Conservation (phyloP, 2,888 invertebrate genomes). For the Coelopa pilipes region DNA sequence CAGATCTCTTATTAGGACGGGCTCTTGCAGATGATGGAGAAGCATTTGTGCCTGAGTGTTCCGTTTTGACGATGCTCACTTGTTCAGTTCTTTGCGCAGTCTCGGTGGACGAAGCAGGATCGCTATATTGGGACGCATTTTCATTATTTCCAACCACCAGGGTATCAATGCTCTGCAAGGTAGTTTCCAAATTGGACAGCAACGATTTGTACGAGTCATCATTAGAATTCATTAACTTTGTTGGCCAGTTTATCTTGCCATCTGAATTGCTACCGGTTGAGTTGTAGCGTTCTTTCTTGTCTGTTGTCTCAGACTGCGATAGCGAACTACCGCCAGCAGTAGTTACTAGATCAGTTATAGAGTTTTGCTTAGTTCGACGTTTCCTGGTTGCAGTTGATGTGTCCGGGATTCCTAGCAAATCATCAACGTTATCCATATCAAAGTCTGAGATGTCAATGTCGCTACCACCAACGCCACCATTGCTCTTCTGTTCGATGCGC, state of each 20-base stretch:
- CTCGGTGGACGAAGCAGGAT: constrained; percentile 37
- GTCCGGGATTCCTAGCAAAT: constrained; percentile 60
- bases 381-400: constrained; percentile 31
- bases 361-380: constrained; percentile 19
- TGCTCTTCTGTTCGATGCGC: constrained; percentile 56
- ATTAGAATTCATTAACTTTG: constrained; percentile 57
- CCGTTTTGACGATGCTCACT: constrained; percentile 38
- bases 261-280: constrained; percentile 54
- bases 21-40: constrained; percentile 39
- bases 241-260: constrained; percentile 54
- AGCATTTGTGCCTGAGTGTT: background rate
- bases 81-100: constrained; percentile 49
- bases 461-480: constrained; percentile 54
- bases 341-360: background rate
- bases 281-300: constrained; percentile 50
- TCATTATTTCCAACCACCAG: constrained; percentile 58
- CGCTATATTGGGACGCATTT: constrained; percentile 40
- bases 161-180: constrained; percentile 68
- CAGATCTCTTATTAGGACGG: constrained; percentile 54
- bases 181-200: constrained; percentile 68
- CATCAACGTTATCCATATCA: constrained; percentile 65
- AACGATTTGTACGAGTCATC: constrained; percentile 67
- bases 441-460: constrained; percentile 64
- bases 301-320: background rate
- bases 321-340: constrained; percentile 3